Evolutionary conservation across 2,888 invertebrate genomes (phyloP), one percentile per base, ranked within the genome.

Genomic region (Synergus itoensis): DNA sequence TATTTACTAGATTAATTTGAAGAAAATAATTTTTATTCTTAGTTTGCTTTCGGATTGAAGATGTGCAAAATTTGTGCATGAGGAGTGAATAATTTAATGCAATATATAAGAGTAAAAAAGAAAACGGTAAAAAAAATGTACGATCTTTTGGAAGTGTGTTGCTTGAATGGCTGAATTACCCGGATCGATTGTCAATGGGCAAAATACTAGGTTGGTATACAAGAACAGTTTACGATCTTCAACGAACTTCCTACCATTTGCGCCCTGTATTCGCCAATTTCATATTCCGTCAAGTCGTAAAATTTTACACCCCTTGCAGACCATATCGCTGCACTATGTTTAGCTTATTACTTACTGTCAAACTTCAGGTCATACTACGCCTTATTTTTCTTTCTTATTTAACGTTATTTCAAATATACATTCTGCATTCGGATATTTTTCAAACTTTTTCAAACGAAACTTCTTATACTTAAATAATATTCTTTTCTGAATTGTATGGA

Each of bases 1-100:
- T 67, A 3, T 18, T 67, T 41, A 9, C 53, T 76, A 64, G 28
- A 62, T 77, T 63, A 45, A 43, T 73, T 76, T 65, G 53, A 43
- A 53, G 14, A 36, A 57, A 60, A 7, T n/a, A 0, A 41, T n/a
- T 69, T 14, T 18, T 36, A 5, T 36, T 36, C 5, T 36, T 11
- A 14, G 45, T 45, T 45, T 4, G 8, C 1, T 45, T 45, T 45
- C 4, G 12, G 7, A 11, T 12, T 14, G 14, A 12, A 14, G 7
- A 12, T 14, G 2, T 45, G 45, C 3, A 45, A 45, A 45, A 14
- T 45, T 5, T 45, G 12, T 12, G 45, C 11, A 12, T 3, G 12
- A 45, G 45, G 0, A 11, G 11, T 14, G 45, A 45, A 14, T 45
- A 45, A 45, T 9, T 60, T 60, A 60, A 12, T 60, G 9, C 4